Evolutionary conservation across 1,140 invertebrate species (phyloP), one percentile per base, ranked within the genome.

Genomic region (Zophobas atratus): DNA sequence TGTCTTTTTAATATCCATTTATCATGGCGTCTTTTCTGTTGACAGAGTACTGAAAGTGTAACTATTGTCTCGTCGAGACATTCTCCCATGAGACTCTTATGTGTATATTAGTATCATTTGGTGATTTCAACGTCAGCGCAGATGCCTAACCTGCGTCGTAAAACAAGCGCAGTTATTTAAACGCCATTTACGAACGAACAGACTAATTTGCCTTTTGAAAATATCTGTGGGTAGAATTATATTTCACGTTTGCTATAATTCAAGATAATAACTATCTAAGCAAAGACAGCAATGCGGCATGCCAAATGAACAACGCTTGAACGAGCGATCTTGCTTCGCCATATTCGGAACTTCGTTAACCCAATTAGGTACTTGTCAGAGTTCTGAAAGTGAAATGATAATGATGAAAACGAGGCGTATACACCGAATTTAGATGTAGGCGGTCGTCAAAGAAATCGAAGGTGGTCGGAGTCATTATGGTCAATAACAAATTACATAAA

Each of bases 271-370:
- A 39, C 57, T 63, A 33, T 63, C 57, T 63, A 39, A n/a, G 35
- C 57, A 38, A 63, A 63, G 38, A 39, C 32, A 63, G n/a, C 49
- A 32, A 8, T 51, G n/a, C 57, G 57, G 55, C 20, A 6, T 46
- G 43, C 43, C 43, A 51, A 51, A 51, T 51, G 4, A 51, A 20
- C 20, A 20, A 6, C 20, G 49, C 49, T 8, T 51, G 6, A 4
- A 51, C 20, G 20, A 51, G 20, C 49, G 6, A 51, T 51, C 49
- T 51, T 51, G 35, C 57, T 38, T 63, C 35, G 57, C 57, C 57
- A 63, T 63, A 63, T 63, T 63, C 57, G 57, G 34, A 38, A 63
- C 35, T 63, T 63, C 35, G 57, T 63, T 63, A 63, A 63, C 57
- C 57, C 57, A 63, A 63, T 63, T 63, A 63, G 57, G 57, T 8